These are phyloP conservation scores for Dissostichus mawsoni DNA, from an alignment of 2,113 vertebrate genomes.

Conservation along the genomic window DNA sequence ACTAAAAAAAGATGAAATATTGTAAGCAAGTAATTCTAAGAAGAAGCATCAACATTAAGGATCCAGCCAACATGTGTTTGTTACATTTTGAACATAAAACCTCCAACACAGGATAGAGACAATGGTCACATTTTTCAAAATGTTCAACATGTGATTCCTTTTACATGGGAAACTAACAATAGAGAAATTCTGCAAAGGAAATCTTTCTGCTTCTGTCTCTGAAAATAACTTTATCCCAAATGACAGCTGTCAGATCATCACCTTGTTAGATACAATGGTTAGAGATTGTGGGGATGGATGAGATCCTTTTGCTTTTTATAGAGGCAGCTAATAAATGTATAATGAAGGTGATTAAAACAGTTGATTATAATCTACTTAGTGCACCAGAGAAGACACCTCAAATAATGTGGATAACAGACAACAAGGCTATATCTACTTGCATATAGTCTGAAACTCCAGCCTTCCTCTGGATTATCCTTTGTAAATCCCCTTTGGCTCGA, in stretches of 20 bases:
- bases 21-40: background rate
- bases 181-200: background rate
- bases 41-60: background rate
- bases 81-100: background rate
- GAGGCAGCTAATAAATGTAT: background rate
- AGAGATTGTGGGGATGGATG: background rate
- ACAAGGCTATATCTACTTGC: slow-evolving; percentile 20
- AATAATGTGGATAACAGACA: slow-evolving; percentile 16
- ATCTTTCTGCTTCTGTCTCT: background rate
- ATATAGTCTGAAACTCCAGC: slow-evolving; percentile 24
- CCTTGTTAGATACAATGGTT: slow-evolving; percentile 5
- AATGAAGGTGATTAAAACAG: background rate
- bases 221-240: slow-evolving; percentile 14
- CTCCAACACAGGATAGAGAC: background rate
- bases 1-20: no score
- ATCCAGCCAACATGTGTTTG: background rate
- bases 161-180: background rate
- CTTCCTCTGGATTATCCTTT: slow-evolving; percentile 31
- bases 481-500: slow-evolving; percentile 43
- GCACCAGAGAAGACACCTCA: background rate
- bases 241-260: slow-evolving; percentile 35
- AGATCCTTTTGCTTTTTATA: background rate
- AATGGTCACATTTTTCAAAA: background rate
- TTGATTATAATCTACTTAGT: background rate
- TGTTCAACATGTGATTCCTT: background rate